Base-by-base conservation (phyloP, 2,113 vertebrate genomes). In the Amphiprion ocellaris region DNA sequence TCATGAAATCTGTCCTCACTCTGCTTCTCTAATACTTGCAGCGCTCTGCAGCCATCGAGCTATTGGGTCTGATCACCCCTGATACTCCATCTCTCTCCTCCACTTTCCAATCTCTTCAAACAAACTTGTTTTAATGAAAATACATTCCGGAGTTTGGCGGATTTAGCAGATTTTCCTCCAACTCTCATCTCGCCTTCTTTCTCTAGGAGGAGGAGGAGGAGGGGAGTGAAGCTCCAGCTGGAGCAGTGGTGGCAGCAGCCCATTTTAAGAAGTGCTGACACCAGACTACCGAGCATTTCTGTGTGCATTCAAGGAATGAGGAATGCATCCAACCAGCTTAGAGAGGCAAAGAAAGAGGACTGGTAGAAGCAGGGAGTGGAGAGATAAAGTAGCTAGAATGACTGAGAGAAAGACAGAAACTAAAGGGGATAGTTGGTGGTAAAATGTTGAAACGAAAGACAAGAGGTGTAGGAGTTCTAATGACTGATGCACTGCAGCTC, bases 51-150 rank as follows among this genome's bases (percentile, higher is more conserved):
- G 81, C 72, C 69, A 78, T 72, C 81, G 46, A 69, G 69, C 53
- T 41, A 53, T 59, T 74, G 44, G 70, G 82, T 83, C 90, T 81
- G 84, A 90, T 90, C 88, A 77, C 69, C 52, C 86, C 64, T 82
- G 85, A 90, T 86, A 71, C 65, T 69, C 74, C 67, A 59, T 77
- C 78, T 67, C 78, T 71, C 79, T 69, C 86, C 78, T 84, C 70
- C 82, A 74, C 84, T 73, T 68, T 59, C 11, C 85, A 85, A 90
- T 91, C 91, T 89, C 83, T 90, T 92, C 89, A 93, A 92, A 93
- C 90, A 90, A 91, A 90, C 92, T 85, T 71, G 77, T 84, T 90
- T 90, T 92, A 93, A 93, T 90, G 90, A 93, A 94, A 92, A 92
- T 83, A 88, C 90, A 91, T 92, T 91, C 87, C 91, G 74, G 82